Conservation (phyloP, 2,888 invertebrate species). For the Dasypolia templi region DNA sequence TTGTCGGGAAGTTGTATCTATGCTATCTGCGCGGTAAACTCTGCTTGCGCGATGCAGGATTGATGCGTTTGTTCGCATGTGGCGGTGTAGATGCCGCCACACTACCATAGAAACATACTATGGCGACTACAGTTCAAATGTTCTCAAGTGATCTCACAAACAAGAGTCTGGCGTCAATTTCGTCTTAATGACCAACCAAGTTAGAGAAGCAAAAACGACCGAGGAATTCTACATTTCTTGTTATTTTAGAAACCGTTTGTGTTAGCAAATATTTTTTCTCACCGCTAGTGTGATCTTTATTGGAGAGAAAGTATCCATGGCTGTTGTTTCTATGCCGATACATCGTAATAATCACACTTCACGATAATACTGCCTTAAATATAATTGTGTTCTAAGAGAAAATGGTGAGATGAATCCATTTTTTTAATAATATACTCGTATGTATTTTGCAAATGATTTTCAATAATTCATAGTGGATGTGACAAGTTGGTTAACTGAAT, state of each 20-base stretch:
- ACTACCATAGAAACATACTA: no score
- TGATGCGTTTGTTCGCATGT: no score
- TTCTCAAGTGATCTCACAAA: neutral
- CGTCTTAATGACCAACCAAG: neutral
- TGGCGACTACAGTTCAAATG: neutral
- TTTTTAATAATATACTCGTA: no score
- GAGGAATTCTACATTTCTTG: conserved; percentile 21
- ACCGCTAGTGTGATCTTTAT: conserved; percentile 40
- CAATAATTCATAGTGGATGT: neutral
- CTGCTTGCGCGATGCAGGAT: no score
- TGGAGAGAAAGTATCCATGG: conserved; percentile 48
- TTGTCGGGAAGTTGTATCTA: no score
- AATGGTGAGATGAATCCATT: neutral
- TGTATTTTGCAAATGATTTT: neutral
- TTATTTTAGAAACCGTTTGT: conserved; percentile 47
- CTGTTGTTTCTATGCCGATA: conserved; percentile 4
- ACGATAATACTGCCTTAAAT: neutral
- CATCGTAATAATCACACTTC: neutral
- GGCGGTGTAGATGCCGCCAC: no score
- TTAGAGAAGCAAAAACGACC: neutral
- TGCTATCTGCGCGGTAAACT: no score
- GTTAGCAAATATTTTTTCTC: conserved; percentile 30
- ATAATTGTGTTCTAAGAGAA: no score
- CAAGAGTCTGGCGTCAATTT: no score
- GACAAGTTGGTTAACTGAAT: neutral